Evolutionary conservation across 2,797 vertebrate species (phyloP).

Genomic region (Fundulus diaphanus): DNA sequence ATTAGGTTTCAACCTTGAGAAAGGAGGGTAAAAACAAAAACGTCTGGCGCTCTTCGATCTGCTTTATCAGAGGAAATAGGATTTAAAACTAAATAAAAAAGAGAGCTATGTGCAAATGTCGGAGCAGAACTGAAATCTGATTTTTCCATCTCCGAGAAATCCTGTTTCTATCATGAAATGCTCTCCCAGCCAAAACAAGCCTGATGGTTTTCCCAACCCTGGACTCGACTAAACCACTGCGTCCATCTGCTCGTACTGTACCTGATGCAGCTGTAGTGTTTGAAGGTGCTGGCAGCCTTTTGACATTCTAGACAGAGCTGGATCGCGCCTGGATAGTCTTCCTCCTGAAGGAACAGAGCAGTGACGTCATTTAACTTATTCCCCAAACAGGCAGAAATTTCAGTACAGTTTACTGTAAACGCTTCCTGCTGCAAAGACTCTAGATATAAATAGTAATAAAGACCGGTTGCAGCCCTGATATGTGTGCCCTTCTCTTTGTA

Average conservation of each 20-base stretch:
- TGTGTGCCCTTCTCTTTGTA: neutral
- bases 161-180: conserved; percentile 4
- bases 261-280: conserved; percentile 99
- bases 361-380: conserved; percentile 6
- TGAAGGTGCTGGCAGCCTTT: conserved; percentile 98
- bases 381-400: neutral
- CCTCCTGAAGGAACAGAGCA: conserved; percentile 84
- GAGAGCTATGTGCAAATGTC: neutral
- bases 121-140: conserved; percentile 1
- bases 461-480: neutral
- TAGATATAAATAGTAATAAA: neutral
- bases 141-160: conserved; percentile 4
- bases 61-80: neutral
- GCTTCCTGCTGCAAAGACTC: neutral
- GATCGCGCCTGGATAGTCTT: conserved; percentile 98
- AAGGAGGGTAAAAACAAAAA: neutral
- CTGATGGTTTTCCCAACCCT: neutral
- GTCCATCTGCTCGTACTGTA: conserved; percentile 63
- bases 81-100: neutral
- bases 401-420: neutral
- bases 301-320: conserved; percentile 98
- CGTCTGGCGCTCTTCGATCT: neutral
- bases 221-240: conserved; percentile 8
- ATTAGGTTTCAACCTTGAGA: conserved; percentile 7
- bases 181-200: conserved; percentile 4